These are phyloP conservation scores for Drosophila dives DNA, from an alignment of 2,888 invertebrate genomes.

Conservation along the genomic window DNA sequence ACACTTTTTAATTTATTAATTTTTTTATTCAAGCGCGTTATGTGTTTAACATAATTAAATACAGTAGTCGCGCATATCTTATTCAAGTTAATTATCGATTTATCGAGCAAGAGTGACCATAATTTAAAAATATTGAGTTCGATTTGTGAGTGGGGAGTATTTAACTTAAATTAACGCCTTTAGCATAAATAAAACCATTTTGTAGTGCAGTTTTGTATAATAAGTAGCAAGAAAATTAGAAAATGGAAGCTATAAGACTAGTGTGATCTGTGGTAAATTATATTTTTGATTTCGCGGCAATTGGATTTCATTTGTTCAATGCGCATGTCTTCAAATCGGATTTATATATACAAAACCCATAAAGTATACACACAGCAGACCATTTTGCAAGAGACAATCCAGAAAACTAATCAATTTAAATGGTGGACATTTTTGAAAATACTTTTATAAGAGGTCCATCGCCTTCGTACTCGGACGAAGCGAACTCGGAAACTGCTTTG, in stretches of 20 bases:
- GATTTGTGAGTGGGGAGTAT: neutral
- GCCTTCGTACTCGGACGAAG: constrained; percentile 83
- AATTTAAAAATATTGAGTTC: neutral
- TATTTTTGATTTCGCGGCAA: constrained; percentile 16
- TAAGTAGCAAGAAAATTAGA: neutral
- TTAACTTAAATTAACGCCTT: neutral
- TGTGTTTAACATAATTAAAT: neutral
- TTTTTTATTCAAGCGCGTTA: neutral
- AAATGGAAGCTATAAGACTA: neutral
- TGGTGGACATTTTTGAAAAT: constrained; percentile 82
- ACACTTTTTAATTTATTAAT: no score
- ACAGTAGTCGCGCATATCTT: neutral
- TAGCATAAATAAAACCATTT: neutral
- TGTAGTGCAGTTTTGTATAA: neutral
- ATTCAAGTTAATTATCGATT: constrained; percentile 1
- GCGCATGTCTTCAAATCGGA: constrained; percentile 40
- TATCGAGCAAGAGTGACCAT: neutral
- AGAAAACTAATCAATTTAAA: constrained; percentile 13
- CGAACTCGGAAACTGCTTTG: constrained; percentile 80
- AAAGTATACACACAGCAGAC: constrained; percentile 45
- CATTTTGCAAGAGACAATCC: constrained; percentile 17
- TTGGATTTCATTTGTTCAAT: constrained; percentile 1
- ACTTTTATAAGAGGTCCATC: constrained; percentile 83
- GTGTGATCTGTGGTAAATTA: no score
- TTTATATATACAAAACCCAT: constrained; percentile 14